A percentile compares a stretch with the other conserved stretches of the same genome.
These are phyloP conservation scores for Idaea aversata DNA, from an alignment of 2,888 invertebrate species.

Conservation along the genomic window DNA sequence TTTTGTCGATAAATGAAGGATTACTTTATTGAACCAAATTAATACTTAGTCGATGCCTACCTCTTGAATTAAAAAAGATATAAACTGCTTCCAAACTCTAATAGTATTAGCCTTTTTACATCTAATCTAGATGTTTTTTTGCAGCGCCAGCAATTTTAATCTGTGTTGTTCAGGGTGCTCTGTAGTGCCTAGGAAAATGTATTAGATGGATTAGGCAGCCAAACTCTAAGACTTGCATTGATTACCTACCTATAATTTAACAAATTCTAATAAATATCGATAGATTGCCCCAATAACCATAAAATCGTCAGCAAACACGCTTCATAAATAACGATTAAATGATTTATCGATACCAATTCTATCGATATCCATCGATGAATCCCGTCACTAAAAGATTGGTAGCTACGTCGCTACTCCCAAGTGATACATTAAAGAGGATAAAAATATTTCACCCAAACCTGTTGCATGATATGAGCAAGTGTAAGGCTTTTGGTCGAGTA, in stretches of 20 bases:
- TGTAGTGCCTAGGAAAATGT: neutral
- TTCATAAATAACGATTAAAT: slow-evolving; percentile 5
- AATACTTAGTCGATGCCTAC: neutral
- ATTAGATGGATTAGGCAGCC: neutral
- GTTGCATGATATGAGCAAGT: slow-evolving; percentile 63
- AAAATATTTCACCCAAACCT: slow-evolving; percentile 74
- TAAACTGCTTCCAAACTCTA: too few relatives aligned
- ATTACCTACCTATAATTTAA: neutral
- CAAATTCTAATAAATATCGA: neutral
- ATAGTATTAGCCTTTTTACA: too few relatives aligned
- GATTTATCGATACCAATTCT: slow-evolving; percentile 26
- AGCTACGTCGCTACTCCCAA: slow-evolving; percentile 49
- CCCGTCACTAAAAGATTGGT: slow-evolving; percentile 51
- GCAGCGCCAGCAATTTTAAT: too few relatives aligned
- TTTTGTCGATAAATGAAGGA: too few relatives aligned
- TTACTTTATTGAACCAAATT: neutral
- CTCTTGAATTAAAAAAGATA: too few relatives aligned
- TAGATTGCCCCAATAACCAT: neutral
- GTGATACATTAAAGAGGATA: slow-evolving; percentile 71
- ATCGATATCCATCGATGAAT: slow-evolving; percentile 52
- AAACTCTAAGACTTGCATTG: neutral
- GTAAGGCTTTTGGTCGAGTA: slow-evolving; percentile 37
- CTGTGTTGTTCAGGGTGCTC: too few relatives aligned
- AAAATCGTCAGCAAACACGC: neutral
- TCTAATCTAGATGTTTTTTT: neutral